phyloP scores from a whole-genome alignment of 2,797 vertebrate species.

The Sparus aurata region DNA sequence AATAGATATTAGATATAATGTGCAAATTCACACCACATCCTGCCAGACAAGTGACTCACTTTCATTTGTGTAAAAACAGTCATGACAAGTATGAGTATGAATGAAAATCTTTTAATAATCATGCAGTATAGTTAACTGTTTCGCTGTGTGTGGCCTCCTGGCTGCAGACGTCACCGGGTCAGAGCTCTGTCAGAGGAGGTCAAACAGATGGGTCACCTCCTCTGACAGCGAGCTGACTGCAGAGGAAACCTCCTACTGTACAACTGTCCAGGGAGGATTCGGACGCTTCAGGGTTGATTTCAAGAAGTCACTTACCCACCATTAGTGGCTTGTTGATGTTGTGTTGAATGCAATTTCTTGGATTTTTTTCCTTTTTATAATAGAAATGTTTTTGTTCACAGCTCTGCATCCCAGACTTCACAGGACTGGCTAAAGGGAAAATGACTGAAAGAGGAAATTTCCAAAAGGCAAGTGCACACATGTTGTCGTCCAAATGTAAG shows the following conservation, averaged over 20 bases:
- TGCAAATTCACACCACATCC: conserved; percentile 14
- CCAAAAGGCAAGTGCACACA: background rate
- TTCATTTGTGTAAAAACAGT: background rate
- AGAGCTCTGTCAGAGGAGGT: conserved; percentile 19
- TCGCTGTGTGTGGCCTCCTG: conserved; percentile 9
- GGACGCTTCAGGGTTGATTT: background rate
- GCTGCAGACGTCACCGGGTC: background rate
- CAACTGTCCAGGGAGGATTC: conserved; percentile 71
- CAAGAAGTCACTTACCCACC: conserved; percentile 50
- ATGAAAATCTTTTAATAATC: background rate
- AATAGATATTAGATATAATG: conserved; percentile 27
- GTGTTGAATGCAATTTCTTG: background rate
- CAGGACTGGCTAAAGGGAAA: background rate
- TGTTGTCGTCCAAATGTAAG: background rate
- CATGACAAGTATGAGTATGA: background rate
- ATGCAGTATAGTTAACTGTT: background rate
- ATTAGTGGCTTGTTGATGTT: background rate
- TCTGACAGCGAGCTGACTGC: conserved; percentile 82
- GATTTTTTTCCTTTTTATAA: background rate
- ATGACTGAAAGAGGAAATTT: background rate
- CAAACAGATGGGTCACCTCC: conserved; percentile 78
- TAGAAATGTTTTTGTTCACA: background rate
- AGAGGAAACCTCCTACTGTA: conserved; percentile 81
- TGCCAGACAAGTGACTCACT: conserved; percentile 20
- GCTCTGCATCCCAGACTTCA: background rate